Conservation (phyloP, 2,113 vertebrate genomes). For the Lathamus discolor region DNA sequence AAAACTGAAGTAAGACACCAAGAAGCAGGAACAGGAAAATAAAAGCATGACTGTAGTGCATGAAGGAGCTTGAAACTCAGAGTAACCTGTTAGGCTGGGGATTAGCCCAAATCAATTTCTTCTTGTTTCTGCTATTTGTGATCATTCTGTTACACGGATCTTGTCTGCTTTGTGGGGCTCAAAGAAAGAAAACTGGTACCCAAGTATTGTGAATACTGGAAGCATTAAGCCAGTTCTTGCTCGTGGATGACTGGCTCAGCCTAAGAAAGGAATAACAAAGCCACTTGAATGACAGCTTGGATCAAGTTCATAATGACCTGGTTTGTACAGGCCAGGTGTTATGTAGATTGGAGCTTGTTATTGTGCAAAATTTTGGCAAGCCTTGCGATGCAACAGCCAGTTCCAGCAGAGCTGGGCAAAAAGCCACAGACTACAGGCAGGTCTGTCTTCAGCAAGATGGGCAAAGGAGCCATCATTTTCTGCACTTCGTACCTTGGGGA, state of each 20-base stretch:
- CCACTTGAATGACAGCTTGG: constrained; percentile 74
- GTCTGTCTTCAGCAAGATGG: constrained; percentile 57
- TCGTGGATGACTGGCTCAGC: constrained; percentile 16
- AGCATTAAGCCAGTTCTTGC: background rate
- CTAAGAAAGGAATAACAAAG: constrained; percentile 72
- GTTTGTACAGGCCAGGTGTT: constrained; percentile 81
- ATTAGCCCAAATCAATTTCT: background rate
- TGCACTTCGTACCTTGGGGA: constrained; percentile 40
- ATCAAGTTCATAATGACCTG: constrained; percentile 77
- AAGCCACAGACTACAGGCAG: constrained; percentile 70
- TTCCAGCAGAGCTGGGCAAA: constrained; percentile 72
- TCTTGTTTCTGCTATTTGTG: background rate
- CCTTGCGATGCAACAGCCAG: constrained; percentile 43
- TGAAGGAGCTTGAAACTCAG: background rate
- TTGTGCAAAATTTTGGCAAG: constrained; percentile 78
- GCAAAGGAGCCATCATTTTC: constrained; percentile 40
- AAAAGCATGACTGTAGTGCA: background rate
- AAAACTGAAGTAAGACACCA: background rate
- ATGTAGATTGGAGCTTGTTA: constrained; percentile 79
- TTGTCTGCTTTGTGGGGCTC: background rate
- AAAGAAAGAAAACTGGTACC: background rate
- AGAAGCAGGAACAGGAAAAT: background rate
- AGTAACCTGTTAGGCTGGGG: background rate
- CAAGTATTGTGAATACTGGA: background rate
- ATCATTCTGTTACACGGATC: background rate